A percentile compares a stretch with the other conserved stretches of the same genome.
phyloP scores from a whole-genome alignment of 2,797 vertebrate species.

The Phataginus tricuspis region DNA sequence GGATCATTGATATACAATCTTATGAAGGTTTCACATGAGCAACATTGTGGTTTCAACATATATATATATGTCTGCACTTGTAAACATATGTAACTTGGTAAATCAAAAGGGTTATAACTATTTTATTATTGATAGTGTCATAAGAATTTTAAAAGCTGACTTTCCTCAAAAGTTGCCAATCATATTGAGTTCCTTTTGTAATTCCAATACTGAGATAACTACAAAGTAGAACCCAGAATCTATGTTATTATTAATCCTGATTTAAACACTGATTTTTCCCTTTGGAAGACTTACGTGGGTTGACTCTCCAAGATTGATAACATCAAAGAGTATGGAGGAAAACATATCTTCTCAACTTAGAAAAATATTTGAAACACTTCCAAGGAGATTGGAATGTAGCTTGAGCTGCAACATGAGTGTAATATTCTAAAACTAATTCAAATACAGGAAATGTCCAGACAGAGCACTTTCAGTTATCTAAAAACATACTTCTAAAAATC shows the following conservation, averaged over 20 bases:
- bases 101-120: neutral
- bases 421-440: neutral
- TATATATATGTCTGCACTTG: neutral
- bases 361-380: neutral
- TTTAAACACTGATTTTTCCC: neutral
- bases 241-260: neutral
- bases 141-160: neutral
- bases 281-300: neutral
- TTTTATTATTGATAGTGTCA: neutral
- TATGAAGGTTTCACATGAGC: too few species aligned
- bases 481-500: neutral
- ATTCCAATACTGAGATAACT: neutral
- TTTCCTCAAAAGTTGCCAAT: neutral
- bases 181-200: neutral
- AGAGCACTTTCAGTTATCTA: neutral
- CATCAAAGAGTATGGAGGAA: neutral
- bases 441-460: neutral
- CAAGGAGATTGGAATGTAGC: neutral
- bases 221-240: neutral
- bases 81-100: neutral
- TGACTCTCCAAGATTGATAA: neutral
- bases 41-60: neutral
- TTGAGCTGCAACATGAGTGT: neutral
- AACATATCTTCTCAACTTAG: neutral
- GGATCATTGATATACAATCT: too few species aligned